Evolutionary conservation across 2,113 vertebrate genomes (phyloP).

Genomic region (Calidris pugnax): DNA sequence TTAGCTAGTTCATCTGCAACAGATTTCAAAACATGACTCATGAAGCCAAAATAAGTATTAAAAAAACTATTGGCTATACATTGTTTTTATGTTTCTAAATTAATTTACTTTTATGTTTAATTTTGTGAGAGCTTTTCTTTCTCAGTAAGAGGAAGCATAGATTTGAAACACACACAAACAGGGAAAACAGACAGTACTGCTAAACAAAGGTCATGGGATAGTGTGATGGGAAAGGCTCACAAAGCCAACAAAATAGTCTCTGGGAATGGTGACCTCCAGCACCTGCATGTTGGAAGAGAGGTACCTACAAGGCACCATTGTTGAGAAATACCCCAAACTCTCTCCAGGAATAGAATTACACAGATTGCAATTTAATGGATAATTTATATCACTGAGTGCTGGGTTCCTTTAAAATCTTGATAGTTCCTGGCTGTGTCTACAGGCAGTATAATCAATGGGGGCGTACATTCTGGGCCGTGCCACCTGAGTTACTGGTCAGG

Average conservation of each 20-base stretch:
- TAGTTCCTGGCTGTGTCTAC: background rate
- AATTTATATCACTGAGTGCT: background rate
- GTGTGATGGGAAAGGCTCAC: background rate
- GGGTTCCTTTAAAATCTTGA: background rate
- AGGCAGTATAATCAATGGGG: background rate
- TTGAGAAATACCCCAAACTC: background rate
- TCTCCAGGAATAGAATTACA: background rate
- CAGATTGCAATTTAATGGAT: background rate
- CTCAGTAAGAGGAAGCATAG: background rate
- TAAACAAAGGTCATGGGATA: background rate
- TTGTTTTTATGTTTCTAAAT: background rate
- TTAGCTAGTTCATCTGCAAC: background rate
- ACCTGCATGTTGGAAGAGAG: background rate
- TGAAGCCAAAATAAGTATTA: background rate
- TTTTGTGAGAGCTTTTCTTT: background rate
- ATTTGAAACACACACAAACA: background rate
- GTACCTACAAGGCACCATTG: background rate
- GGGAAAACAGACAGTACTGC: background rate
- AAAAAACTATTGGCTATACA: background rate
- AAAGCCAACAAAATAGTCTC: background rate
- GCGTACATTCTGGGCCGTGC: fast-evolving
- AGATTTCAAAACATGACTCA: background rate
- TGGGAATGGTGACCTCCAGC: background rate
- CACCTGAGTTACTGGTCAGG: background rate
- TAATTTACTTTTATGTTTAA: background rate